Base-by-base conservation (phyloP, 2,113 vertebrate genomes). In the Gorilla gorilla region DNA sequence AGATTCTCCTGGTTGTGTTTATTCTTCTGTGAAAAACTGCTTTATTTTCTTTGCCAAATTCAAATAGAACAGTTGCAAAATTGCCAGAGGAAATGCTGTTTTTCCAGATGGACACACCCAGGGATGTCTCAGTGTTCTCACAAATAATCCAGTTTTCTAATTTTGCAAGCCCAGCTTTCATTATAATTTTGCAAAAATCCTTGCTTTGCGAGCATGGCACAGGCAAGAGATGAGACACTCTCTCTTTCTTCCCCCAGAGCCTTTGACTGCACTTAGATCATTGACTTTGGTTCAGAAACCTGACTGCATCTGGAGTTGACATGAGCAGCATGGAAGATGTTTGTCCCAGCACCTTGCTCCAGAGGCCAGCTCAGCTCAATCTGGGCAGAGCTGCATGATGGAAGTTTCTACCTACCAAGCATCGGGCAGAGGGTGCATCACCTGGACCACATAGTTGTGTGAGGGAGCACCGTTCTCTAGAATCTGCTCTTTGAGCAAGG, bases 391-490 rank as follows among this genome's bases (percentile, higher is more conserved):
- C 61, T 14, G 9, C 59, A 0, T 2, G 23, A 6, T 7, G 7
- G 17, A 43, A 18, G 72, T 75, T 59, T 22, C 57, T 23, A 35
- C 10, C 75, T 6, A 4, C 32, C 32, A 16, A 38, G 43, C 7
- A 0, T 0, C 0, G 61, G 55, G 35, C 5, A 12, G 32, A 5
- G 0, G 1, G 3, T 16, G 4, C 17, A 1, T 4, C 25, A 6
- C 18, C 4, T 5, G n/a, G 22, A 48, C 32, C 35, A 52, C 75
- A 52, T 6, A 1, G 23, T 10, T 17, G 6, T 23, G 13, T 3
- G 48, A 43, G 27, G 66, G 14, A 25, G n/a, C 17, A 3, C 20
- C 52, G 7, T 22, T 76, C 25, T 72, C 13, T 22, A 22, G 2
- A 5, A 12, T 40, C 45, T 94, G 45, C 68, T 64, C 61, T 40